Evolutionary conservation across 2,797 vertebrate species (phyloP).

Genomic region (Gila robusta): DNA sequence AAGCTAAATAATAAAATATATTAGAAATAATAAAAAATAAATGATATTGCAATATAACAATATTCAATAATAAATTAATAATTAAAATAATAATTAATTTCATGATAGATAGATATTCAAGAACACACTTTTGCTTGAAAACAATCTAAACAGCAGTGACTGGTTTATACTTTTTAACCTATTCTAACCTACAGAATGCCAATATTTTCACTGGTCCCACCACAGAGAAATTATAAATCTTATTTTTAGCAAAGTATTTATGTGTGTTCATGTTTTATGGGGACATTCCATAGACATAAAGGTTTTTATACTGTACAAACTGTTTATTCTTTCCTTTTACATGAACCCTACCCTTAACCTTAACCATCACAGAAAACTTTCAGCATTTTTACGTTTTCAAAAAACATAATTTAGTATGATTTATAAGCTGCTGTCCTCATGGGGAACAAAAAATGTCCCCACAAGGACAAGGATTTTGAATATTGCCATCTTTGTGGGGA

Average conservation of each 20-base stretch:
- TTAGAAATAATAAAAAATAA: neutral
- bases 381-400: too few species aligned
- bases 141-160: neutral
- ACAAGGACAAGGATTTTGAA: too few species aligned
- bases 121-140: neutral
- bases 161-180: neutral
- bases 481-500: too few species aligned
- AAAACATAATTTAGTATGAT: too few species aligned
- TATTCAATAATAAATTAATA: neutral
- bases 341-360: neutral
- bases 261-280: neutral
- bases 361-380: too few species aligned
- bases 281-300: neutral
- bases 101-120: neutral
- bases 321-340: neutral
- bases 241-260: neutral
- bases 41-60: neutral
- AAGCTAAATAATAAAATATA: neutral
- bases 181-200: neutral
- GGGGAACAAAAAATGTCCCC: too few species aligned
- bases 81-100: neutral
- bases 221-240: neutral
- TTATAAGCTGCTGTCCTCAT: too few species aligned
- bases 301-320: neutral
- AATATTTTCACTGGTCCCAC: neutral